phyloP scores from a whole-genome alignment of 2,888 invertebrate species.

The Mythimna lalbum region DNA sequence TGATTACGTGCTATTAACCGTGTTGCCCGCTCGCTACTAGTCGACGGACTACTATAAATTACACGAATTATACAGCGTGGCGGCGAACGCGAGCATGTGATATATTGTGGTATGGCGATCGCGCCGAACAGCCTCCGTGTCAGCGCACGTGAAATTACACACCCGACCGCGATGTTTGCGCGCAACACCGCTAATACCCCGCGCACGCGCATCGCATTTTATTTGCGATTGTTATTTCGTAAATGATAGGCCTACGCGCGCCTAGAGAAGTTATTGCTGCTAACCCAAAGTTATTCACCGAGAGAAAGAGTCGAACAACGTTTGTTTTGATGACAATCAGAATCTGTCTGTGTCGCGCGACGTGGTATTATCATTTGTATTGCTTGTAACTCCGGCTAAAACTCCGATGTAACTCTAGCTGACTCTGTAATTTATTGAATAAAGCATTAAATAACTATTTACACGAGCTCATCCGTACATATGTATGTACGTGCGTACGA shows the following conservation, averaged over 20 bases:
- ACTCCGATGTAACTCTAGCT: conserved; percentile 73
- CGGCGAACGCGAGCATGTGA: conserved; percentile 83
- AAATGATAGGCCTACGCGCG: conserved; percentile 84
- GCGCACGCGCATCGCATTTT: conserved; percentile 76
- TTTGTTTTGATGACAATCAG: conserved; percentile 87
- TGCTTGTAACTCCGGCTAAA: conserved; percentile 74
- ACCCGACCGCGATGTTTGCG: conserved; percentile 82
- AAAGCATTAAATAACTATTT: conserved; percentile 70
- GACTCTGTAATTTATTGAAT: conserved; percentile 75
- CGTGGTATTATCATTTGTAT: conserved; percentile 83
- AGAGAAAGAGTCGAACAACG: conserved; percentile 76
- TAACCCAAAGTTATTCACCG: conserved; percentile 79
- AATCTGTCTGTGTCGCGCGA: conserved; percentile 83
- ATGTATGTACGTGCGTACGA: conserved; percentile 34
- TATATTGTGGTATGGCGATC: conserved; percentile 86
- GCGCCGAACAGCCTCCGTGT: conserved; percentile 78
- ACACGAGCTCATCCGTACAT: conserved; percentile 52
- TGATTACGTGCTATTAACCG: conserved; percentile 88
- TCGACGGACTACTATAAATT: conserved; percentile 85
- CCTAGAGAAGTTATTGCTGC: conserved; percentile 83
- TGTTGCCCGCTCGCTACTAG: conserved; percentile 83
- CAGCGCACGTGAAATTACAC: conserved; percentile 88
- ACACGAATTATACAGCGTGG: conserved; percentile 88
- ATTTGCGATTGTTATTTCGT: conserved; percentile 86
- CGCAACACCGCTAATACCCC: conserved; percentile 80